phyloP scores from a whole-genome alignment of 2,888 invertebrate genomes.

The Diarsia brunnea region DNA sequence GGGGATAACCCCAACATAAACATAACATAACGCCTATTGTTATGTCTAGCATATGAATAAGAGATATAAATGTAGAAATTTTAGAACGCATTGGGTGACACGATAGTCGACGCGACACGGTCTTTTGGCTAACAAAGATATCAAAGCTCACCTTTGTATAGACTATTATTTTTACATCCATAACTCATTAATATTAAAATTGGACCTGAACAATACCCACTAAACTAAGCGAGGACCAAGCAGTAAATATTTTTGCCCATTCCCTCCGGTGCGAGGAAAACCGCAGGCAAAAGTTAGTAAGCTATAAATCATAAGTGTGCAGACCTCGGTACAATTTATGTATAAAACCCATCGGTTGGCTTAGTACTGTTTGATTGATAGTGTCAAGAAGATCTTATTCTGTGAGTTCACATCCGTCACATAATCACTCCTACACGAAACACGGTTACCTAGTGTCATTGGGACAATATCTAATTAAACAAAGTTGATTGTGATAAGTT shows the following conservation, averaged over 20 bases:
- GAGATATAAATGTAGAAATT: not conserved
- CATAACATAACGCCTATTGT: not conserved
- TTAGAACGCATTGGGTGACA: not conserved
- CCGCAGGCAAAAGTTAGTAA: conserved; percentile 58
- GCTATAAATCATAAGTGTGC: conserved; percentile 62
- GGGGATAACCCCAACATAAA: too few relatives aligned
- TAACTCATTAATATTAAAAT: conserved; percentile 18
- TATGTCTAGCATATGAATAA: not conserved
- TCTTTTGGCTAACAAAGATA: not conserved
- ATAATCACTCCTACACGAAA: conserved; percentile 21
- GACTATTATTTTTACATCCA: conserved; percentile 2
- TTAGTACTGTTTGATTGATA: conserved; percentile 62
- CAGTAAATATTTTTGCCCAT: conserved; percentile 57
- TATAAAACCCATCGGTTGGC: conserved; percentile 51
- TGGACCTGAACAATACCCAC: not conserved
- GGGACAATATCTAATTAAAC: conserved; percentile 14
- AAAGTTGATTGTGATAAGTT: not conserved
- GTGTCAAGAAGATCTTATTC: conserved; percentile 39
- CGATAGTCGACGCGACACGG: not conserved
- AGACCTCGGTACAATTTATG: conserved; percentile 57
- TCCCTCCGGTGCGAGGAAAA: conserved; percentile 30
- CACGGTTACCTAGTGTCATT: conserved; percentile 9
- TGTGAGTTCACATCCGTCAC: conserved; percentile 32
- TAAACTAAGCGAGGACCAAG: conserved; percentile 13
- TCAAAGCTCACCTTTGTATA: not conserved